Conservation (phyloP, 2,113 vertebrate species). For the Nesogale talazaci region DNA sequence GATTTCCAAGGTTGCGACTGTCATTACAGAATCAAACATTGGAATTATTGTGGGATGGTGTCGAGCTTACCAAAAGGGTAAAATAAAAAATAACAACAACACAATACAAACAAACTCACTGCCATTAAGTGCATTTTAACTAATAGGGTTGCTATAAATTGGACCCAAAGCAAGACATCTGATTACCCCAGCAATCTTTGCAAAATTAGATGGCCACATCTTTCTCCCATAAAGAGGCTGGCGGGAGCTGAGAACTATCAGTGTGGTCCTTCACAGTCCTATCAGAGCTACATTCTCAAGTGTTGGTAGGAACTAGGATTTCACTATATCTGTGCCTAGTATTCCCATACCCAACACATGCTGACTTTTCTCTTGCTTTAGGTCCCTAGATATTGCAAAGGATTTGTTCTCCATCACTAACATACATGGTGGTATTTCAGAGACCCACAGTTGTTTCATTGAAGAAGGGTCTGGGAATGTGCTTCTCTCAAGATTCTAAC, state of each 20-base stretch:
- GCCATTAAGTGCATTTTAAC: too few relatives aligned
- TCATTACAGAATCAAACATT: too few relatives aligned
- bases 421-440: background rate
- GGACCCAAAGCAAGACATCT: too few relatives aligned
- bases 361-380: background rate
- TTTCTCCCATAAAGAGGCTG: background rate
- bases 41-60: too few relatives aligned
- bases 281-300: background rate
- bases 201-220: background rate
- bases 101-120: too few relatives aligned
- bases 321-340: background rate
- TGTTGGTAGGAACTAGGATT: background rate
- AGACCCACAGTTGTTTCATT: background rate
- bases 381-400: background rate
- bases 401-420: background rate
- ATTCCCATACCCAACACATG: background rate
- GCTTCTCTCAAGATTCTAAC: background rate
- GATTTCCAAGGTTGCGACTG: too few relatives aligned
- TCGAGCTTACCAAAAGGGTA: too few relatives aligned
- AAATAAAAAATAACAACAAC: too few relatives aligned
- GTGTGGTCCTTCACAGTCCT: background rate
- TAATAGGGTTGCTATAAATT: too few relatives aligned
- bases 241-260: background rate
- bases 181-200: background rate
- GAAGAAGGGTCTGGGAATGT: background rate